Conservation (phyloP, 2,797 vertebrate species). For the Urosaurus nigricauda region DNA sequence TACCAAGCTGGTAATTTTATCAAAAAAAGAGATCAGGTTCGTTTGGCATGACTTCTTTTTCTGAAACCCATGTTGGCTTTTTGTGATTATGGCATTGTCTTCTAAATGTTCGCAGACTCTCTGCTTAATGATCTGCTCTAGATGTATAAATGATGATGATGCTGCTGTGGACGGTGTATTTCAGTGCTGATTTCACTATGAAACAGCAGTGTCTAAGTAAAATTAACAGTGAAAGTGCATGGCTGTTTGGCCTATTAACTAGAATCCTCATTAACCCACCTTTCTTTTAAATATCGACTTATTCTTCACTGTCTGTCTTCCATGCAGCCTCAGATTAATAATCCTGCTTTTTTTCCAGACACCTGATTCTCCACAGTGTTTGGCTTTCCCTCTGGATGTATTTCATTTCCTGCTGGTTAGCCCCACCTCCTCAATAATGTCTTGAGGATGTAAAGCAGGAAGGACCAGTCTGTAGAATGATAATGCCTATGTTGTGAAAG, state of each 20-base stretch:
- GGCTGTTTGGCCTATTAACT: neutral
- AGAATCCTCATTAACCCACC: neutral
- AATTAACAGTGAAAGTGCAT: neutral
- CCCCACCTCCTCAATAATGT: neutral
- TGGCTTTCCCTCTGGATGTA: neutral
- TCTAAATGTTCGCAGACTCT: no score
- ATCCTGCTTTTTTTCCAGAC: neutral
- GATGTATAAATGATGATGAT: no score
- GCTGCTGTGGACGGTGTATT: no score
- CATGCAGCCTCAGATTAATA: neutral
- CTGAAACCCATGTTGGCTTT: no score
- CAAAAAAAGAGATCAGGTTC: no score
- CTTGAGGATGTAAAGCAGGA: neutral
- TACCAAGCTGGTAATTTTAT: no score
- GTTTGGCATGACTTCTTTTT: no score
- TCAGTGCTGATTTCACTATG: neutral
- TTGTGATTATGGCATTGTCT: no score
- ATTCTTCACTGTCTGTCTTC: neutral
- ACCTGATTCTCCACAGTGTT: neutral
- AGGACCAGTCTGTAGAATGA: conserved; percentile 23
- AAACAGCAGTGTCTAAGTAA: neutral
- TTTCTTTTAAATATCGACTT: neutral
- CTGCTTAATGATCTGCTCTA: no score
- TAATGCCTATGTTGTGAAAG: conserved; percentile 53
- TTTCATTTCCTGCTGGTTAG: neutral